A percentile compares a stretch with the other conserved stretches of the same genome.
phyloP scores from a whole-genome alignment of 2,888 invertebrate genomes.

The Philereme vetulata region DNA sequence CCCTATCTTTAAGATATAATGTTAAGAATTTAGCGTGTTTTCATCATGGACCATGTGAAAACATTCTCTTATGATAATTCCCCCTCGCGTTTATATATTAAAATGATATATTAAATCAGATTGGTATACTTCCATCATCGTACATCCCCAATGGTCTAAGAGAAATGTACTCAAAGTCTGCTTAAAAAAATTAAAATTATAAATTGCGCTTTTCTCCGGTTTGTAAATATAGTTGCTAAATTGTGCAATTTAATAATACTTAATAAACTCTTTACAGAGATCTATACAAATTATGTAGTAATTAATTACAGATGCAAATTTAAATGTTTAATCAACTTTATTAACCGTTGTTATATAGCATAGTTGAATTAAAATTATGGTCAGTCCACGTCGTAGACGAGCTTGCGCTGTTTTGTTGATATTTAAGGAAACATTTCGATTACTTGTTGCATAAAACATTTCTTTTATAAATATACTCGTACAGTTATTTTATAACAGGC shows the following conservation, averaged over 20 bases:
- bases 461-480: not conserved
- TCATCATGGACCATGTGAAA: conserved; percentile 32
- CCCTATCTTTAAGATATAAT: conserved; percentile 31
- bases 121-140: not conserved
- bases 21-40: conserved; percentile 34
- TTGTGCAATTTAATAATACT: not conserved
- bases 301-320: conserved; percentile 3
- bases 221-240: conserved; percentile 10
- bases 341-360: not conserved
- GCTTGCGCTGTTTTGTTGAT: conserved; percentile 27
- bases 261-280: not conserved
- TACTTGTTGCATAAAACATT: not conserved
- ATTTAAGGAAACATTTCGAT: not conserved
- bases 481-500: not conserved
- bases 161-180: conserved; percentile 5
- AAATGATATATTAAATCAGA: conserved; percentile 1
- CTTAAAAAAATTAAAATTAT: not conserved
- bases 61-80: not conserved
- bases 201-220: conserved; percentile 2
- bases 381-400: conserved; percentile 6
- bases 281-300: conserved; percentile 1
- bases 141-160: not conserved
- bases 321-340: conserved; percentile 5
- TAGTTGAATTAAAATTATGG: not conserved
- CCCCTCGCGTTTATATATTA: not conserved